Conservation (phyloP, 1,140 invertebrate genomes). For the Bactericera cockerelli region DNA sequence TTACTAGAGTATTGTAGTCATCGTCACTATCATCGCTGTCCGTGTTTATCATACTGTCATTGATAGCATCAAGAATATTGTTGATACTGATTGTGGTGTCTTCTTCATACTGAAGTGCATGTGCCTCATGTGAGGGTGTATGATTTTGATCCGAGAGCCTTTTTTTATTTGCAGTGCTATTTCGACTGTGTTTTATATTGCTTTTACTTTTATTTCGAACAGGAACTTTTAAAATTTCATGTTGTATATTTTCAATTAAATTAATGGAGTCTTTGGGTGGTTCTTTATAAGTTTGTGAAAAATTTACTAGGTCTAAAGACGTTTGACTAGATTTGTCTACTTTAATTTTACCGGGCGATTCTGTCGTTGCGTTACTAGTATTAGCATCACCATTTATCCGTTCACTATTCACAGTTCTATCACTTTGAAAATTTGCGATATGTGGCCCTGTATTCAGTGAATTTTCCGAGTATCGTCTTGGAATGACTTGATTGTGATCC, state of each 20-base stretch:
- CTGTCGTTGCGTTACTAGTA: no score
- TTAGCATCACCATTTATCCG: no score
- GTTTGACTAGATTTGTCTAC: slow-evolving; percentile 4
- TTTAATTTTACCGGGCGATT: background rate
- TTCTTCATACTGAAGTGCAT: background rate
- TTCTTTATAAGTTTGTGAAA: no score
- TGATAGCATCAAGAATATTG: background rate
- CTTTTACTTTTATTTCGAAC: no score
- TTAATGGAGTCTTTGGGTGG: no score
- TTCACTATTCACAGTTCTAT: background rate
- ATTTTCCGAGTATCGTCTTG: slow-evolving; percentile 8
- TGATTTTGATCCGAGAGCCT: no score
- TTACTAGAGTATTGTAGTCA: background rate
- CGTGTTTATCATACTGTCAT: background rate
- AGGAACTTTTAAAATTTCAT: no score
- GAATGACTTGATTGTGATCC: background rate
- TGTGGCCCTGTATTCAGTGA: background rate
- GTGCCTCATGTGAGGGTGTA: no score
- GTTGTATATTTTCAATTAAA: no score
- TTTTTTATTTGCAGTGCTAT: no score
- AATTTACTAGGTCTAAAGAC: background rate
- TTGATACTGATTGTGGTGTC: background rate
- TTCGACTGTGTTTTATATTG: no score
- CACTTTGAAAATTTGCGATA: background rate
- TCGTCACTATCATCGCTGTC: background rate